Evolutionary conservation across 1,140 invertebrate species (phyloP), one percentile per base, ranked within the genome.

Genomic region (Spodoptera frugiperda): DNA sequence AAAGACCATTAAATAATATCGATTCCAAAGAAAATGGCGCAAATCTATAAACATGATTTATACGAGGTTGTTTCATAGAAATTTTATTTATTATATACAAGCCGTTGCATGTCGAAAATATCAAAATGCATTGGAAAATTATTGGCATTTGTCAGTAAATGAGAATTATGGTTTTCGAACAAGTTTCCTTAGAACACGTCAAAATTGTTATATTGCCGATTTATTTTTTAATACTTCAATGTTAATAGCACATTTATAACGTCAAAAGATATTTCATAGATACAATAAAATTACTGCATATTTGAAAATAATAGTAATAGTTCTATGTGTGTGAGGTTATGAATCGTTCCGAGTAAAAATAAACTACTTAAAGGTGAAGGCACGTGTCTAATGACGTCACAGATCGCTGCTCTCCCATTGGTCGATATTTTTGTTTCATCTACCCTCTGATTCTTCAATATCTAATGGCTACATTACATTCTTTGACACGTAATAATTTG

Each of bases 371-470:
- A 49, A 59, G 21, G 17, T 19, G 53, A 72, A 55, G 54, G 44
- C 71, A 73, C 21, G 55, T 73, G 71, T 73, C 10, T 44, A 21
- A 12, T 74, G 53, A 76, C 72, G 71, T 76, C 68, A 67, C 30
- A 44, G 33, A 75, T 49, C 44, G 30, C 17, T 44, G 48, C 8
- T 14, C 48, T 55, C 19, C 25, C 33, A 75, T 81, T 78, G 76
- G 74, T 33, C 11, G 59, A 77, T 77, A 82, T 75, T 57, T 77
- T 67, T 77, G 72, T 74, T 55, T 48, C 67, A 77, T 49, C 5
- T 14, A 33, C 57, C 57, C 57, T 15, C 33, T 10, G 9, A 61
- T 39, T 39, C 53, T 55, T 61, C 57, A 61, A 61, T 61, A 39
- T 33, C 33, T 61, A 61, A 61, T 61, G 57, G 33, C 5, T 61